Evolutionary conservation across 92 coral and sea anemone genomes (phyloP).

Genomic region (Meandrina meandrites): DNA sequence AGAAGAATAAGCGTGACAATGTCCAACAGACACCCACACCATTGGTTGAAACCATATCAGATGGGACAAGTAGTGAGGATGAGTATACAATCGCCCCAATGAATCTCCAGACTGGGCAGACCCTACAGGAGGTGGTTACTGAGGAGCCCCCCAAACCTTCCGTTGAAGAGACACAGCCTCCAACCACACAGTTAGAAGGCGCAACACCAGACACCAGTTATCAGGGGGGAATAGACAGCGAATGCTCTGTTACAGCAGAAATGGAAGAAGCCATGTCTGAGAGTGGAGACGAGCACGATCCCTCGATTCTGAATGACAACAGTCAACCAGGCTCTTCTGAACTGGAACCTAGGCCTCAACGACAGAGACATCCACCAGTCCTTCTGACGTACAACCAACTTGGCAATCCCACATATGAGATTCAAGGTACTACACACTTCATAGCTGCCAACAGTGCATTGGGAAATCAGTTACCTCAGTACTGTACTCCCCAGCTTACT

Average conservation of each 20-base stretch:
- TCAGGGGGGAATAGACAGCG: background rate
- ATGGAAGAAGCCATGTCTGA: background rate
- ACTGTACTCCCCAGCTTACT: background rate
- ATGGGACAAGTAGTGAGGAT: slow-evolving; percentile 20
- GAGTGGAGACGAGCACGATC: no score
- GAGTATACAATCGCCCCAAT: background rate
- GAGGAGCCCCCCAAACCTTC: background rate
- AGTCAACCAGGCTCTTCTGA: no score
- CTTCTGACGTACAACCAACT: slow-evolving; percentile 19
- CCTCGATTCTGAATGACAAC: no score
- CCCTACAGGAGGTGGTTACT: slow-evolving; percentile 8
- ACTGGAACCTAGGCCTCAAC: no score
- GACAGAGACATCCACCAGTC: slow-evolving; percentile 11
- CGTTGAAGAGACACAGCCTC: background rate
- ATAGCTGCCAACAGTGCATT: background rate
- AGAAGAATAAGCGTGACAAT: background rate
- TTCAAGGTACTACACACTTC: slow-evolving; percentile 6
- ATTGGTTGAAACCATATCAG: background rate
- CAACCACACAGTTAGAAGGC: background rate
- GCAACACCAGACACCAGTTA: background rate
- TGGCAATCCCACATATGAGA: slow-evolving; percentile 25
- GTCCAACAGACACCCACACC: background rate
- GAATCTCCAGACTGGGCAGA: slow-evolving; percentile 8
- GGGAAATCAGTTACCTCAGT: slow-evolving; percentile 19
- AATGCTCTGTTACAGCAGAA: background rate